These are phyloP conservation scores for Cryptus viduatorius DNA, from an alignment of 2,888 invertebrate genomes.

Conservation along the genomic window DNA sequence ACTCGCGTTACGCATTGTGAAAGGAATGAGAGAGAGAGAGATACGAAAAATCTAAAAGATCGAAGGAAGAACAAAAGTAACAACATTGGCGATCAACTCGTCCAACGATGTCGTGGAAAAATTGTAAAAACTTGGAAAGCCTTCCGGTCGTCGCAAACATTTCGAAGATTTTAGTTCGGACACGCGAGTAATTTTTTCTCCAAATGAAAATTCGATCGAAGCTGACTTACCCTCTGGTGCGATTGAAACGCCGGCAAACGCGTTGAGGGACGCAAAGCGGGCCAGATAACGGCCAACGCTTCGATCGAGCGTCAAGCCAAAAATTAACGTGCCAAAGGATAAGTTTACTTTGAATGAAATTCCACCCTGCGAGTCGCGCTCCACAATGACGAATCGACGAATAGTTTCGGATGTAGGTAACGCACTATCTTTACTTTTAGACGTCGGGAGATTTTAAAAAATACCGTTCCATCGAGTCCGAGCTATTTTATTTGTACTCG, in stretches of 20 bases:
- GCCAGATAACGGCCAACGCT: constrained; percentile 43
- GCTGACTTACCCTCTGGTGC: constrained; percentile 74
- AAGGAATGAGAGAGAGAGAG: constrained; percentile 41
- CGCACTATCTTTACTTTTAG: constrained; percentile 52
- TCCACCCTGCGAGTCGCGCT: constrained; percentile 67
- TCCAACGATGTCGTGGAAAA: constrained; percentile 8
- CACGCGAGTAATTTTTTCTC: constrained; percentile 50
- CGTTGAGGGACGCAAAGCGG: constrained; percentile 58
- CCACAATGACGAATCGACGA: constrained; percentile 14
- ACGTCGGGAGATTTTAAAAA: constrained; percentile 43
- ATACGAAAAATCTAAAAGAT: constrained; percentile 21
- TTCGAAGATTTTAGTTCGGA: constrained; percentile 8
- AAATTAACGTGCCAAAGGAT: constrained; percentile 81
- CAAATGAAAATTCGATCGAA: constrained; percentile 74
- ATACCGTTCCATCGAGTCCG: constrained; percentile 55
- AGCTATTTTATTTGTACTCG: constrained; percentile 49
- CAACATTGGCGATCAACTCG: constrained; percentile 64
- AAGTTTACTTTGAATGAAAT: constrained; percentile 79
- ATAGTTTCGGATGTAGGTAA: constrained; percentile 41
- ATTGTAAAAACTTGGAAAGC: constrained; percentile 1
- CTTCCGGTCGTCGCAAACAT: constrained; percentile 18
- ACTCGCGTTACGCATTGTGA: constrained; percentile 70
- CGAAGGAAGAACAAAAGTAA: constrained; percentile 1
- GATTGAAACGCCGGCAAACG: constrained; percentile 54
- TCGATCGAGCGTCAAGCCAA: constrained; percentile 72